Evolutionary conservation across 2,888 invertebrate genomes (phyloP), one percentile per base, ranked within the genome.

Genomic region (Hoplodrina blanda): DNA sequence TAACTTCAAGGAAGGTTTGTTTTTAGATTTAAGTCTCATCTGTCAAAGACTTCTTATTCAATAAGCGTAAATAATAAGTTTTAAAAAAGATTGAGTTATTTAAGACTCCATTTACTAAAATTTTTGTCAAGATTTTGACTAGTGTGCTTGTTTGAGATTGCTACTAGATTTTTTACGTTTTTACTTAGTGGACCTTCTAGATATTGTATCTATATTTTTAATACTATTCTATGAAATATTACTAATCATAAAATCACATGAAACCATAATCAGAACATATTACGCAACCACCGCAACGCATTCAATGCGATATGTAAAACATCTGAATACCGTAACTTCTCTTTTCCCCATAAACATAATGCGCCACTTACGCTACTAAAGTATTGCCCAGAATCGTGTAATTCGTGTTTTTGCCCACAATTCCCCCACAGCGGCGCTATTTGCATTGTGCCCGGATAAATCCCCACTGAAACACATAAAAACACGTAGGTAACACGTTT

Each of bases 371-470:
- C 60, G 53, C 53, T 37, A 68, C 68, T 57, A 77, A 79, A 20
- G 37, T 64, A 77, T 74, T 74, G 60, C 80, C 49, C 49, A 44
- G 46, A 69, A 74, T 49, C 61, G 44, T 37, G 69, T 75, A 69
- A 75, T 77, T 80, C 63, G 62, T 57, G 70, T 70, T 75, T 77
- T 80, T 75, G 25, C 52, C 62, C 61, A 54, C 69, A 59, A 62
- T 74, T 76, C 54, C 61, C 53, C 52, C 46, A 52, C 52, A 50
- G 49, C 10, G 20, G 52, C 62, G 60, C 41, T 60, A 78, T 78
- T 75, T 76, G 81, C 75, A 77, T 68, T 53, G 56, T 44, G 20
- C 73, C 49, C 59, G 57, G 49, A 79, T 79, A 74, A 77, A 74
- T 74, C 52, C 62, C 53, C 63, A 46, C 72, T 59, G 72, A 50